Evolutionary conservation across 2,888 invertebrate species (phyloP).

Genomic region (Ceramica pisi): DNA sequence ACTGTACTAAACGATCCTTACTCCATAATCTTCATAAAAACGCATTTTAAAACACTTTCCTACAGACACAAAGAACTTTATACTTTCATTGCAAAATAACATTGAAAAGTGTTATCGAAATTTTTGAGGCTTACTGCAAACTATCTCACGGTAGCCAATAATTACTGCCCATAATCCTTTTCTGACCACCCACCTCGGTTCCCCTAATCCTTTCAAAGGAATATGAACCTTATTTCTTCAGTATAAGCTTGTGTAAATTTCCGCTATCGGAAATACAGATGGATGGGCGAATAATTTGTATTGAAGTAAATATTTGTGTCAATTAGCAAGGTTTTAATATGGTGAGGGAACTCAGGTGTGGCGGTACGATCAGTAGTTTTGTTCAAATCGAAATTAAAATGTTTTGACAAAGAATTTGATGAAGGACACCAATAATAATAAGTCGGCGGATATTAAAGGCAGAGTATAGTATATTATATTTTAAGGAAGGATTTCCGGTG

Average conservation of each 20-base stretch:
- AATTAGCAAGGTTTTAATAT: conserved; percentile 64
- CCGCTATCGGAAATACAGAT: conserved; percentile 52
- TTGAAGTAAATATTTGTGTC: conserved; percentile 75
- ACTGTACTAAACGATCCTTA: conserved; percentile 20
- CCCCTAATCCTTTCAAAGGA: conserved; percentile 42
- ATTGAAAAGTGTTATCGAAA: conserved; percentile 40
- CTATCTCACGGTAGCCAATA: conserved; percentile 61
- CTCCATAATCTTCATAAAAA: conserved; percentile 25
- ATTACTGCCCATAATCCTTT: conserved; percentile 64
- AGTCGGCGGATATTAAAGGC: conserved; percentile 11
- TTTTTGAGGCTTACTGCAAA: conserved; percentile 32
- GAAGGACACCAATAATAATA: conserved; percentile 10
- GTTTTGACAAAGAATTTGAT: conserved; percentile 43
- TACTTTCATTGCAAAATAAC: conserved; percentile 29
- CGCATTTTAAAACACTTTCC: conserved; percentile 10
- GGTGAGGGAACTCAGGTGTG: conserved; percentile 24
- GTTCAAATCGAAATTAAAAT: conserved; percentile 40
- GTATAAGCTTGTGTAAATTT: conserved; percentile 7
- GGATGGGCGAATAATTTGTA: conserved; percentile 61
- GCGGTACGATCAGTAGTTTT: conserved; percentile 44
- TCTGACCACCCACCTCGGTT: conserved; percentile 61
- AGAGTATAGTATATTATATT: conserved; percentile 5
- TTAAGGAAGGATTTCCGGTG: conserved; percentile 53
- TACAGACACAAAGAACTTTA: conserved; percentile 34
- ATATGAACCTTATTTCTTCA: conserved; percentile 26